A percentile compares a stretch with the other conserved stretches of the same genome.
Conservation (phyloP, 2,888 invertebrate genomes). For the Drosophila nr. perissopoda region DNA sequence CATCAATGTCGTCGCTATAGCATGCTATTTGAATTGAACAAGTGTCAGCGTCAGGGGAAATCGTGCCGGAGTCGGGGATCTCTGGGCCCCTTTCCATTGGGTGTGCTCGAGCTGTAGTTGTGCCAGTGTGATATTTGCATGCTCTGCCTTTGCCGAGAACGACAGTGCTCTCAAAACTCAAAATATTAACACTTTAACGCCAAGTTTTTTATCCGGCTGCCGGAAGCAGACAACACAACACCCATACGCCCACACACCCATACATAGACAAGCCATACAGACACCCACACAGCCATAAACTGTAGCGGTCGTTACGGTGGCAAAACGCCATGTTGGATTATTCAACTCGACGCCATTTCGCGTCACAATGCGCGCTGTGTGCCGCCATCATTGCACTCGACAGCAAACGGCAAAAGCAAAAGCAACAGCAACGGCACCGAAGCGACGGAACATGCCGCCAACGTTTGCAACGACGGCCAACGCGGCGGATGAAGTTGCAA, state of each 20-base stretch:
- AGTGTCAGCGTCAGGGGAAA: constrained; percentile 64
- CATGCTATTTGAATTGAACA: constrained; percentile 80
- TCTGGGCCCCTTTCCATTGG: constrained; percentile 25
- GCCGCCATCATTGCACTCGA: constrained; percentile 80
- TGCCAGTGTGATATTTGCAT: constrained; percentile 57
- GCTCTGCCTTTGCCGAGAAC: constrained; percentile 55
- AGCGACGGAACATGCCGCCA: constrained; percentile 40
- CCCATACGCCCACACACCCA: constrained; percentile 14
- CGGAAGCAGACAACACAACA: constrained; percentile 79
- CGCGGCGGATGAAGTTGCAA: constrained; percentile 80
- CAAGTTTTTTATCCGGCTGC: constrained; percentile 80
- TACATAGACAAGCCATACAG: not conserved
- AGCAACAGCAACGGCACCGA: constrained; percentile 18
- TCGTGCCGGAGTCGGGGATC: constrained; percentile 30
- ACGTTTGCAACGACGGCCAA: constrained; percentile 52
- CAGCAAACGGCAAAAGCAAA: constrained; percentile 56
- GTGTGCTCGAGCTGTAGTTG: constrained; percentile 9
- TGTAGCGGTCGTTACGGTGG: constrained; percentile 69
- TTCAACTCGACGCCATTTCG: constrained; percentile 81
- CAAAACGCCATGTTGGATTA: constrained; percentile 79
- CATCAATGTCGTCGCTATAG: constrained; percentile 74
- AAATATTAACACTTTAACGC: constrained; percentile 79
- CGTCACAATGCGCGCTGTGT: constrained; percentile 80
- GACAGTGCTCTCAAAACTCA: constrained; percentile 78
- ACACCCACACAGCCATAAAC: constrained; percentile 38